Conservation (phyloP, 2,888 invertebrate genomes). For the Machimus rusticus region DNA sequence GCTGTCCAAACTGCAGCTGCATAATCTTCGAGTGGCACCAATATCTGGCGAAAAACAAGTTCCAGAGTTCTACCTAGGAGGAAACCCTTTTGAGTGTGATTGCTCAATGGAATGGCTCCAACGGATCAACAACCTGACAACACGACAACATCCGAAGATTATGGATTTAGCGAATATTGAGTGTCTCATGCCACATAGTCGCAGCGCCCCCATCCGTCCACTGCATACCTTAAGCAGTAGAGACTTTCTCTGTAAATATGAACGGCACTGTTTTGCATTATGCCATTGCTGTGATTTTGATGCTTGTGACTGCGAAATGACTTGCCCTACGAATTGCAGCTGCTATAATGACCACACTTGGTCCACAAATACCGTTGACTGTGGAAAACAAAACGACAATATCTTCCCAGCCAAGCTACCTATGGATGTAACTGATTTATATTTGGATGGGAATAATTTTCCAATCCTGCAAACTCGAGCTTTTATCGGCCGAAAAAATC, state of each 20-base stretch:
- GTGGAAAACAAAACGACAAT: conserved; percentile 69
- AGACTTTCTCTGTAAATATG: conserved; percentile 91
- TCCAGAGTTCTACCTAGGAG: conserved; percentile 89
- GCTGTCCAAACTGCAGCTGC: conserved; percentile 81
- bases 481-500: conserved; percentile 89
- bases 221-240: conserved; percentile 79
- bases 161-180: conserved; percentile 89
- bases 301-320: conserved; percentile 96
- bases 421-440: conserved; percentile 93
- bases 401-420: conserved; percentile 79
- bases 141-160: conserved; percentile 84
- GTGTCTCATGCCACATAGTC: conserved; percentile 85
- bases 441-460: conserved; percentile 89
- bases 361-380: conserved; percentile 92
- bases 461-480: conserved; percentile 84
- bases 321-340: conserved; percentile 90
- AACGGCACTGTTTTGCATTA: conserved; percentile 90
- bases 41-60: conserved; percentile 74
- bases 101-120: conserved; percentile 97
- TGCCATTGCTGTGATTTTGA: conserved; percentile 97
- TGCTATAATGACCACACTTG: conserved; percentile 95
- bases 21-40: conserved; percentile 79
- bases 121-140: conserved; percentile 85
- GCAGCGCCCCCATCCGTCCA: conserved; percentile 80
- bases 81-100: conserved; percentile 93